Conservation (phyloP, 2,113 vertebrate species). For the Catharus fuscescens region DNA sequence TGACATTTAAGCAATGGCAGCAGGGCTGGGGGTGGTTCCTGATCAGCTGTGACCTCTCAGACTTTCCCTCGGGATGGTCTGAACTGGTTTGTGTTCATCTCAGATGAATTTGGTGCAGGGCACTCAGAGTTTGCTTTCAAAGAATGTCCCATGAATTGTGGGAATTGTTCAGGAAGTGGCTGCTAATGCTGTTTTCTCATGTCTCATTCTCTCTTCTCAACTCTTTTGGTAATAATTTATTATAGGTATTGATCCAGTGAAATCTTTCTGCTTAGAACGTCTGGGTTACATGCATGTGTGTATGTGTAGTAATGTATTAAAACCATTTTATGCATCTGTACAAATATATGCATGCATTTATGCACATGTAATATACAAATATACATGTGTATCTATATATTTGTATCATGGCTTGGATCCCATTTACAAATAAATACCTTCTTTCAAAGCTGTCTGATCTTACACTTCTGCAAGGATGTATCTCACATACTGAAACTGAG, state of each 20-base stretch:
- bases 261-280: background rate
- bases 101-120: background rate
- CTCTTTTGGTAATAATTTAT: background rate
- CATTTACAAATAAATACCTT: background rate
- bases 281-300: rapidly evolving
- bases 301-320: background rate
- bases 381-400: background rate
- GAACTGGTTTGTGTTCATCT: background rate
- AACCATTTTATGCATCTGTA: too few relatives aligned
- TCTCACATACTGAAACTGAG: background rate
- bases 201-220: background rate
- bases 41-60: background rate
- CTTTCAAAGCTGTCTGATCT: background rate
- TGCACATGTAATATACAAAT: background rate
- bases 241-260: background rate
- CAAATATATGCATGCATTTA: background rate
- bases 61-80: background rate
- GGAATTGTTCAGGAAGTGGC: background rate
- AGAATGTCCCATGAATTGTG: background rate
- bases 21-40: background rate
- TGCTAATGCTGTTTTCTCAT: background rate
- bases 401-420: background rate
- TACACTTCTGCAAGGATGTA: background rate
- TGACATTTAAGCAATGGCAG: constrained; percentile 1
- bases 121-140: background rate